These are phyloP conservation scores for Vultur gryphus DNA, from an alignment of 2,797 vertebrate species.

Conservation along the genomic window DNA sequence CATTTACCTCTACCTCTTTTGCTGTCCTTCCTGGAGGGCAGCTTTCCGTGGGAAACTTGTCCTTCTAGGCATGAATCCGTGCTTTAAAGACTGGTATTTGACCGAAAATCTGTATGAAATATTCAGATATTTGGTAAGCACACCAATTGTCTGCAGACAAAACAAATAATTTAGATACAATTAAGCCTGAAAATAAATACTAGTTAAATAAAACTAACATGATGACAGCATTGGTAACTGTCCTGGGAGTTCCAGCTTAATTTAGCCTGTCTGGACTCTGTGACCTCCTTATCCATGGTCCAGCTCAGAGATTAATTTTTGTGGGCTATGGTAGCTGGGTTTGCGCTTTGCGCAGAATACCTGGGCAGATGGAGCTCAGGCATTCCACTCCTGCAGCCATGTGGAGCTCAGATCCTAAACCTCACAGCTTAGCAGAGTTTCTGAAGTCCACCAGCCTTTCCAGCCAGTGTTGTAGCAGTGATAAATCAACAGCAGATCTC, in stretches of 20 bases:
- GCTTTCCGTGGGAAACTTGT: not conserved
- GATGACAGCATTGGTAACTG: not conserved
- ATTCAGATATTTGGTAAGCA: not conserved
- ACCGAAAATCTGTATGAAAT: not conserved
- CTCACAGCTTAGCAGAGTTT: not conserved
- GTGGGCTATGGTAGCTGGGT: not conserved
- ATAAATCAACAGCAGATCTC: not conserved
- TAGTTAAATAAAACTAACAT: not conserved
- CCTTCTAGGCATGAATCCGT: not conserved
- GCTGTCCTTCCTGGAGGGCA: slow-evolving; percentile 30
- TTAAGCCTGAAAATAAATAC: not conserved
- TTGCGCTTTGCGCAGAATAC: not conserved
- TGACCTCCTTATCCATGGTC: not conserved
- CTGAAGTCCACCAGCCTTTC: not conserved
- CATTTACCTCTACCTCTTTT: slow-evolving; percentile 35
- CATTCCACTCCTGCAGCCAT: not conserved
- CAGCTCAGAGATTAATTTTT: not conserved
- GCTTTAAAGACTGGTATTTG: not conserved
- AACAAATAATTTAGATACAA: not conserved
- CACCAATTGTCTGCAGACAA: not conserved
- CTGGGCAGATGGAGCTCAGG: not conserved
- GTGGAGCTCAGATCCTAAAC: not conserved
- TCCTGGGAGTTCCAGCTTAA: not conserved
- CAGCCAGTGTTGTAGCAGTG: not conserved
- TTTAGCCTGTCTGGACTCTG: not conserved